Evolutionary conservation across 2,113 vertebrate species (phyloP), one percentile per base, ranked within the genome.

Genomic region (Calidris pygmaea): DNA sequence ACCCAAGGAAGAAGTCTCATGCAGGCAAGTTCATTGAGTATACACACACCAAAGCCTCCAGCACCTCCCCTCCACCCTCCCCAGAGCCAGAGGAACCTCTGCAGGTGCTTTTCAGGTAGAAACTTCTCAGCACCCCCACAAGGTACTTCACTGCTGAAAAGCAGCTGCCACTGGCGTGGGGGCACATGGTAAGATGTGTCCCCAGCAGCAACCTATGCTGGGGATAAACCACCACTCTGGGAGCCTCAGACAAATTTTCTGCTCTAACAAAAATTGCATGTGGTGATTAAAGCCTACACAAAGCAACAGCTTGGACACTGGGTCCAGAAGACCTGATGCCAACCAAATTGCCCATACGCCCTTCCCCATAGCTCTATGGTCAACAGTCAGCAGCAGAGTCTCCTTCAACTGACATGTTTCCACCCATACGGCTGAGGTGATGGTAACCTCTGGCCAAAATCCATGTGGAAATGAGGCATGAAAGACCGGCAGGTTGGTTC

Each of bases 391-490:
- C 39, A 26, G 21, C 1, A 35, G 19, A 43, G 13, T 7, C 14
- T 62, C 43, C 48, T 75, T 30, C 2, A 0, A 8, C 21, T 17
- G 34, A 56, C 2, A 1, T 6, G 12, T 39, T 53, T 53, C 47
- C 73, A 78, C 30, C 30, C 22, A 4, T 2, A 24, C 0, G 14
- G n/a, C 67, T 48, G 12, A 39, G 41, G 48, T 1, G 2, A 68
- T 47, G 22, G 30, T 6, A 43, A 80, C 9, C 29, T 48, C 37
- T 34, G 13, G 24, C 22, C 52, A 82, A 76, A 85, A 76, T 23
- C 81, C 21, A 3, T 1, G 4, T 5, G 14, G 21, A 63, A 89
- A 20, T 0, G 2, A 68, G 24, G 29, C 12, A 8, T 0, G 6
- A 27, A 75, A 47, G 14, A 8, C 39, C 52, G 45, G 12, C 52